Percentiles rank a stretch among this genome's conserved stretches.
Evolutionary conservation across 2,888 invertebrate species (phyloP).

Genomic region (Spatulosminthurus flaviceps): DNA sequence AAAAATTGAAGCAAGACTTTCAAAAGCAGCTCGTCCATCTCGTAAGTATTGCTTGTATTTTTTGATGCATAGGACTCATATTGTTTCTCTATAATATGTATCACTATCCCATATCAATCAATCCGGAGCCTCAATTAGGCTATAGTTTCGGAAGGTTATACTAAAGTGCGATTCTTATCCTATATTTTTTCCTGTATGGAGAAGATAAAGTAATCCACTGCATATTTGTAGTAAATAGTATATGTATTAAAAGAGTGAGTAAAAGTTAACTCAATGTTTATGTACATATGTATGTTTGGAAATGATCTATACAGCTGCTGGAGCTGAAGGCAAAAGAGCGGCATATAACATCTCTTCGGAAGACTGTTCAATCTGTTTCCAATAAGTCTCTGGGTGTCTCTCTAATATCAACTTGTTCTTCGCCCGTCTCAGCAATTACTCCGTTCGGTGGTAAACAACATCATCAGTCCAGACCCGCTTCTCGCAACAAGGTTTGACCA

Average conservation of each 20-base stretch:
- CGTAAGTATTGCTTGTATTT: slow-evolving; percentile 46
- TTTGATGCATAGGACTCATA: background rate
- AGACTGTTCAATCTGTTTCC: slow-evolving; percentile 37
- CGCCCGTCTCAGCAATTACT: slow-evolving; percentile 32
- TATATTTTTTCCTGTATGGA: no score
- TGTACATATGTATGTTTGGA: background rate
- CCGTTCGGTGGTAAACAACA: slow-evolving; percentile 6
- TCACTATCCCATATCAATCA: background rate
- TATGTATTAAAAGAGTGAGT: no score
- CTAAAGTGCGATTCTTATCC: no score
- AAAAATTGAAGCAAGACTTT: slow-evolving; percentile 52
- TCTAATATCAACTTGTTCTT: background rate
- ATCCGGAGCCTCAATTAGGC: no score
- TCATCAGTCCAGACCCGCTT: slow-evolving; percentile 35
- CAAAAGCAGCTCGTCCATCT: slow-evolving; percentile 51
- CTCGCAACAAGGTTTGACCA: slow-evolving; percentile 38
- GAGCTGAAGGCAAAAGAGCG: slow-evolving; percentile 48
- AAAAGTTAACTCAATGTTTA: no score
- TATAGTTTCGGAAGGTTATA: no score
- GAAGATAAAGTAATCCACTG: no score
- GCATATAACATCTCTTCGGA: slow-evolving; percentile 43
- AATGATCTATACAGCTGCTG: slow-evolving; percentile 34
- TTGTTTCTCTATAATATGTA: background rate
- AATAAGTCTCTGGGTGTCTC: slow-evolving; percentile 21
- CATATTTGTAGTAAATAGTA: no score